phyloP scores from a whole-genome alignment of 2,888 invertebrate genomes.

The Hydroisotoma schaefferi region DNA sequence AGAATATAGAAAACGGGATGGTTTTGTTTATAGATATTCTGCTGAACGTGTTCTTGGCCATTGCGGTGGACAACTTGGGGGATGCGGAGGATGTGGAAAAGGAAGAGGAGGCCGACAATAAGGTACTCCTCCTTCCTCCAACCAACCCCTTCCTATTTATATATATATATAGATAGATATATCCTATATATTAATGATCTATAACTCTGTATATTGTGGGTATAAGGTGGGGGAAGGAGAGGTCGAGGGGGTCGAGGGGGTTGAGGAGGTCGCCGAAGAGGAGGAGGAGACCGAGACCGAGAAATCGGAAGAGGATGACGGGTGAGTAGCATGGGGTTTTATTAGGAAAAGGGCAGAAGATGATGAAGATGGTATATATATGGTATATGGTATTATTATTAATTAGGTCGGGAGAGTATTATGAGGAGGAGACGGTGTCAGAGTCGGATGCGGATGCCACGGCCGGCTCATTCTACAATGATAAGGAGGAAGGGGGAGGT shows the following conservation, averaged over 20 bases:
- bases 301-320: no score
- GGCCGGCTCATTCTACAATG: constrained; percentile 30
- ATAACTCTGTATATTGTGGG: no score
- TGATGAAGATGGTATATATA: background rate
- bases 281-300: background rate
- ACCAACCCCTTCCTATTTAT: no score
- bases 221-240: constrained; percentile 99
- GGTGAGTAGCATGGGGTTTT: no score
- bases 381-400: background rate
- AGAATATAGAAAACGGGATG: no score
- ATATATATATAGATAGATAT: no score
- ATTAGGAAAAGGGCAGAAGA: no score
- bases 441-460: constrained; percentile 38
- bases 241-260: constrained; percentile 90
- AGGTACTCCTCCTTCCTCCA: background rate
- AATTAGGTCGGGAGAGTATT: background rate
- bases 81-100: constrained; percentile 94
- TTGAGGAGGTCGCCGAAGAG: constrained; percentile 67
- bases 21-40: constrained; percentile 29
- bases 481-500: constrained; percentile 23
- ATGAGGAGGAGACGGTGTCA: constrained; percentile 18
- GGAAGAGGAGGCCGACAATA: constrained; percentile 66
- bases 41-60: constrained; percentile 99
- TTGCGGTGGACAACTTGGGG: constrained; percentile 99
- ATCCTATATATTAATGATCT: no score